Evolutionary conservation across 2,113 vertebrate genomes (phyloP).

Genomic region (Caretta caretta): DNA sequence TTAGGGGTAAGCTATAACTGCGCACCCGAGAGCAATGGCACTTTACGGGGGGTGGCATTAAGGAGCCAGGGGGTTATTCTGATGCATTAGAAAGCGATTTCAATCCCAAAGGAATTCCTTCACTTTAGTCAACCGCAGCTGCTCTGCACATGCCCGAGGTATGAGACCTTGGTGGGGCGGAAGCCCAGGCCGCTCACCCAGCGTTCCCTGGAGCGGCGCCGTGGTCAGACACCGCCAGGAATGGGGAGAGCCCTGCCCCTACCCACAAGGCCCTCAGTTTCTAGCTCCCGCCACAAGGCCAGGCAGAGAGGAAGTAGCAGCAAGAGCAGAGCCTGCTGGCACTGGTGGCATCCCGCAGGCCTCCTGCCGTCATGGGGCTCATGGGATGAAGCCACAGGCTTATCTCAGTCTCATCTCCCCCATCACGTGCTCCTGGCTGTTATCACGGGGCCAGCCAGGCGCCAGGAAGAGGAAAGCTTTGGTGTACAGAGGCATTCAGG

Average conservation of each 20-base stretch:
- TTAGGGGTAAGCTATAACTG: no score
- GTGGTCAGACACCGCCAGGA: accelerated
- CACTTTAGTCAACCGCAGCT: no score
- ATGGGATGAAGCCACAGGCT: not conserved
- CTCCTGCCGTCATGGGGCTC: not conserved
- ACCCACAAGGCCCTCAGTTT: not conserved
- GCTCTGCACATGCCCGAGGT: not conserved
- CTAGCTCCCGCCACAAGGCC: not conserved
- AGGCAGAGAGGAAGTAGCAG: not conserved
- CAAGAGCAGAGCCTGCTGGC: not conserved
- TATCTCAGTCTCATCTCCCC: not conserved
- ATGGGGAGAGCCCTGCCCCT: not conserved
- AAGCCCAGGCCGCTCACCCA: not conserved
- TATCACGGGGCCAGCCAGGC: not conserved
- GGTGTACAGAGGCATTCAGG: not conserved
- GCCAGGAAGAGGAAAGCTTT: not conserved
- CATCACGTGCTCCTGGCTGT: not conserved
- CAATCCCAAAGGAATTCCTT: no score
- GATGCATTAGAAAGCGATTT: no score
- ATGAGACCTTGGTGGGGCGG: not conserved
- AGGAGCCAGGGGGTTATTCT: no score
- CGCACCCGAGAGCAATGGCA: no score
- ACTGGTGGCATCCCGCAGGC: no score
- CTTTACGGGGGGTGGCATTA: no score
- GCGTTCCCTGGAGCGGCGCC: no score